Percentiles rank a stretch among this genome's conserved stretches.
Evolutionary conservation across 2,797 vertebrate genomes (phyloP).

Genomic region (Schizothorax lantsangensis): DNA sequence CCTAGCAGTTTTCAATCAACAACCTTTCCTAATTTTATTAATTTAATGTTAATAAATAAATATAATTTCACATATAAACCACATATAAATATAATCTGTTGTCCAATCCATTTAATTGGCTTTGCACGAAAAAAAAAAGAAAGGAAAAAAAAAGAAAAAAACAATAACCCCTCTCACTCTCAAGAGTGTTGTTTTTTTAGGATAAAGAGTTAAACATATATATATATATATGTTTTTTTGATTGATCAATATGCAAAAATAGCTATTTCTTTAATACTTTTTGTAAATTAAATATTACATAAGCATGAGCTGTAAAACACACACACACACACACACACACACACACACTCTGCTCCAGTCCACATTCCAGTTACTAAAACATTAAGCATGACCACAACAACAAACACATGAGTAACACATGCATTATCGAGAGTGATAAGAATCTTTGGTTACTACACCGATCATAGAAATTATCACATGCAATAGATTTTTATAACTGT

Average conservation of each 20-base stretch:
- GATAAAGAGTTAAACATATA: not conserved
- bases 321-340: not conserved
- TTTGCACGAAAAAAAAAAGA: not conserved
- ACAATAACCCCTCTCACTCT: not conserved
- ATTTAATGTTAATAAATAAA: not conserved
- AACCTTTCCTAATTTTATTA: not conserved
- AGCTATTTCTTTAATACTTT: not conserved
- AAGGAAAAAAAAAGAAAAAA: too few relatives aligned
- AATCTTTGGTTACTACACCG: not conserved
- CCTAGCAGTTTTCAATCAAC: not conserved
- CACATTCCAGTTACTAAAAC: slow-evolving; percentile 6
- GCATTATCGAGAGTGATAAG: not conserved
- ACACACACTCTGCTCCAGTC: not conserved
- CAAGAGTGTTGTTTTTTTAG: not conserved
- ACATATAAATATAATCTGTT: not conserved
- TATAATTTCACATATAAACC: not conserved
- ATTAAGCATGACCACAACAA: slow-evolving; percentile 24
- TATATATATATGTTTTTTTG: not conserved
- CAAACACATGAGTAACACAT: slow-evolving; percentile 1
- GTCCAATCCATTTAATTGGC: not conserved
- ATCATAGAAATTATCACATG: not conserved
- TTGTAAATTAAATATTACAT: not conserved
- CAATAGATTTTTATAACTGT: slow-evolving; percentile 6
- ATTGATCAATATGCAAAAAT: not conserved
- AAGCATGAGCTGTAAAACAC: not conserved